phyloP scores from a whole-genome alignment of 2,888 invertebrate genomes.

The Drosophila mettleri region DNA sequence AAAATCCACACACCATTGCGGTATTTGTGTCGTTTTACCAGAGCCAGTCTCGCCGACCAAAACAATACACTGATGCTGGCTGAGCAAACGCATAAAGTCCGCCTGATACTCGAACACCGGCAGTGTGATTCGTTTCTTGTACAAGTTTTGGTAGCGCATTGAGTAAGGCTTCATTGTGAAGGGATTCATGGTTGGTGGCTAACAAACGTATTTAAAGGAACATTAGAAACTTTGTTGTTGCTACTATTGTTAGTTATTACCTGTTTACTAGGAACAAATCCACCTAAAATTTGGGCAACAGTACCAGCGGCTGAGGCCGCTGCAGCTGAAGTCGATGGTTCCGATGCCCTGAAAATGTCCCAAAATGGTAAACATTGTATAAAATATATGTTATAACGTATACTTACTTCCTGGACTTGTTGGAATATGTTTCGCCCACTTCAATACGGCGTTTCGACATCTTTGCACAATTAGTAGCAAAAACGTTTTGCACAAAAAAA shows the following conservation, averaged over 20 bases:
- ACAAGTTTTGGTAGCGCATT: slow-evolving; percentile 94
- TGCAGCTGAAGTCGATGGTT: slow-evolving; percentile 54
- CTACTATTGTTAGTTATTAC: slow-evolving; percentile 10
- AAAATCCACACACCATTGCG: slow-evolving; percentile 96
- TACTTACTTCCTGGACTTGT: slow-evolving; percentile 89
- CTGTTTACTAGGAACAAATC: slow-evolving; percentile 76
- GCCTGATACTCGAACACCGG: slow-evolving; percentile 99
- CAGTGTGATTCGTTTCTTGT: slow-evolving; percentile 94
- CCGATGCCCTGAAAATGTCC: slow-evolving; percentile 45
- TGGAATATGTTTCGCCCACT: slow-evolving; percentile 91
- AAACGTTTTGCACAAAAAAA: slow-evolving; percentile 55
- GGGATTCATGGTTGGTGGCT: slow-evolving; percentile 88
- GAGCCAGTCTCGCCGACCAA: slow-evolving; percentile 99
- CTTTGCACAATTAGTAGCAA: slow-evolving; percentile 25
- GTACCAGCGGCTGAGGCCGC: slow-evolving; percentile 48
- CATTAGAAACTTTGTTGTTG: background rate
- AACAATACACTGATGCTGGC: slow-evolving; percentile 96
- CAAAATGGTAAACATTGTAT: background rate
- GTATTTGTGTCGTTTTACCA: slow-evolving; percentile 99
- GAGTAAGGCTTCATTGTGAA: slow-evolving; percentile 94
- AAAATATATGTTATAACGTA: background rate
- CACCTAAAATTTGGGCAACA: slow-evolving; percentile 72
- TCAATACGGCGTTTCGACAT: slow-evolving; percentile 95
- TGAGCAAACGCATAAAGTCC: slow-evolving; percentile 97
- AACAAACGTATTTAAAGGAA: background rate